Evolutionary conservation across 2,797 vertebrate genomes (phyloP).

Genomic region (Sebastes steindachneri): DNA sequence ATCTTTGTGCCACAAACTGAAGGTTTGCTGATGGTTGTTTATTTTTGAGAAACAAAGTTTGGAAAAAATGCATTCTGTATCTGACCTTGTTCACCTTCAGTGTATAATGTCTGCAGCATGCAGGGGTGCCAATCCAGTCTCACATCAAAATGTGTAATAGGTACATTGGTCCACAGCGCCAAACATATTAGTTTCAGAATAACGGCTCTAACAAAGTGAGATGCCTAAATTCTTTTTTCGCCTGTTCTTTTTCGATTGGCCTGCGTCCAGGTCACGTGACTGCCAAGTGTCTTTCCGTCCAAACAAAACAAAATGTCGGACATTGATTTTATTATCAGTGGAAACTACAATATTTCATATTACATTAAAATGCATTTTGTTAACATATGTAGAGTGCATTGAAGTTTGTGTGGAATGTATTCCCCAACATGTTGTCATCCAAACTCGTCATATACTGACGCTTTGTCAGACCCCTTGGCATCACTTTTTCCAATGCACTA

Average conservation of each 20-base stretch:
- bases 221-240: background rate
- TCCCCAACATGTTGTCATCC: too few relatives aligned
- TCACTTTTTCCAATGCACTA: too few relatives aligned
- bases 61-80: slow-evolving; percentile 6
- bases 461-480: too few relatives aligned
- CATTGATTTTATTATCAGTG: background rate
- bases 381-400: too few relatives aligned
- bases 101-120: slow-evolving; percentile 11
- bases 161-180: background rate
- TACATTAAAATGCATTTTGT: too few relatives aligned
- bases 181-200: background rate
- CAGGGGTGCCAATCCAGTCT: background rate
- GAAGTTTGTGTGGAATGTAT: too few relatives aligned
- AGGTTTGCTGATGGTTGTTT: background rate
- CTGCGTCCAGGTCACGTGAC: background rate
- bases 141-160: background rate
- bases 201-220: background rate
- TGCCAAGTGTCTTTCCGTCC: background rate
- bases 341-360: too few relatives aligned
- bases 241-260: background rate
- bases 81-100: slow-evolving; percentile 24
- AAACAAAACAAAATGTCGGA: background rate
- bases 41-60: background rate
- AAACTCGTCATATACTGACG: too few relatives aligned
- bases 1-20: background rate